A percentile compares a stretch with the other conserved stretches of the same genome.
phyloP scores from a whole-genome alignment of 2,888 invertebrate genomes.

The Proisotoma minuta region DNA sequence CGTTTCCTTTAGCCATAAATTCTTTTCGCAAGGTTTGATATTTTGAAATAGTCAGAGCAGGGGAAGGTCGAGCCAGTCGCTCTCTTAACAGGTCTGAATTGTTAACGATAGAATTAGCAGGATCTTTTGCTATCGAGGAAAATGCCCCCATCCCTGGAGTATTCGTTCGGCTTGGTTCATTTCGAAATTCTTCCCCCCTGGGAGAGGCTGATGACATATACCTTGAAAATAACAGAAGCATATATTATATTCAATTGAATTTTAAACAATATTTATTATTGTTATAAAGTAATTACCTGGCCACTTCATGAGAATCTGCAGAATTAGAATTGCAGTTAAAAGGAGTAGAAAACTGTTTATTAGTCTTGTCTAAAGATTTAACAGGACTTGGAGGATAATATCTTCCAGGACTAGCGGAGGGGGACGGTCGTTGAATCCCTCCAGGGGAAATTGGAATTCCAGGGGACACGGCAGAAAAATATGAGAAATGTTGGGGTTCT shows the following conservation, averaged over 20 bases:
- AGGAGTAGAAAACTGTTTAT: constrained; percentile 2
- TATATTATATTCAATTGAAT: not conserved
- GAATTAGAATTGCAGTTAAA: constrained; percentile 32
- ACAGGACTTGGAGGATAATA: constrained; percentile 25
- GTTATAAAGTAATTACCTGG: constrained; percentile 2
- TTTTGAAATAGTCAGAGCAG: constrained; percentile 21
- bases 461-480: not conserved
- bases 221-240: constrained; percentile 6
- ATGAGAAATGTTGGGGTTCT: not conserved
- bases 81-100: constrained; percentile 26
- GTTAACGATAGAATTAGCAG: not conserved
- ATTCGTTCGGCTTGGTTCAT: not conserved
- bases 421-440: constrained; percentile 16
- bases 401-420: constrained; percentile 12
- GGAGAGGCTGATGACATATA: not conserved
- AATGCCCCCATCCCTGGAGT: not conserved
- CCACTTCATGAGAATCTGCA: constrained; percentile 28
- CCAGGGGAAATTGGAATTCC: not conserved
- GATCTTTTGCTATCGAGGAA: not conserved
- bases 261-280: not conserved
- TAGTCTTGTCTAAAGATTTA: not conserved
- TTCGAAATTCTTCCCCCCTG: constrained; percentile 9
- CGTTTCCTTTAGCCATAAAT: constrained; percentile 36
- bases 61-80: constrained; percentile 25
- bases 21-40: constrained; percentile 37